These are phyloP conservation scores for Sebastes aleutianus DNA, from an alignment of 2,797 vertebrate species.

Conservation along the genomic window DNA sequence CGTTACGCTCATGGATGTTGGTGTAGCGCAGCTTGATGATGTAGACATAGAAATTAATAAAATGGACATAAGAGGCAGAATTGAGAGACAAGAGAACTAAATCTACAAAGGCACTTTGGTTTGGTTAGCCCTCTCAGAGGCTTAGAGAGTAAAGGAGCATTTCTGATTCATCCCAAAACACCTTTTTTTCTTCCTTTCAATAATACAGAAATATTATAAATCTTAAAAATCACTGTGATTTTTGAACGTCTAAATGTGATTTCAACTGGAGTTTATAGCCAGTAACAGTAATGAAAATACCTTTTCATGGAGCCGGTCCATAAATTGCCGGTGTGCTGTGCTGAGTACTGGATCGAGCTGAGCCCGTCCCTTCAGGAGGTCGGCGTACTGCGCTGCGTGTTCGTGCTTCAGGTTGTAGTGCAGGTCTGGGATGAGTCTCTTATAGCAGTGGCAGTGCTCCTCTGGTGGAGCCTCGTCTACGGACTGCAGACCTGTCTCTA, in stretches of 20 bases:
- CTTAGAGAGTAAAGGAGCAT: too few relatives aligned
- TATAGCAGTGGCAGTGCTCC: constrained; percentile 77
- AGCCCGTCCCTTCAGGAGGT: constrained; percentile 60
- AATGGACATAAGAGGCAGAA: not conserved
- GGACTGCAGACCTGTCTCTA: constrained; percentile 69
- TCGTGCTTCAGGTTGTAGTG: constrained; percentile 68
- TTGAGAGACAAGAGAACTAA: not conserved
- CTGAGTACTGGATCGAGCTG: constrained; percentile 64
- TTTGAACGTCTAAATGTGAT: too few relatives aligned
- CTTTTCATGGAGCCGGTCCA: constrained; percentile 66
- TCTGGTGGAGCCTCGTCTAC: constrained; percentile 52
- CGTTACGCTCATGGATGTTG: constrained; percentile 72
- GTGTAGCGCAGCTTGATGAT: constrained; percentile 73
- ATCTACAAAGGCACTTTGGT: not conserved
- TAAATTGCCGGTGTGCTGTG: constrained; percentile 63
- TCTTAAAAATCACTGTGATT: too few relatives aligned
- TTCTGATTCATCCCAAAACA: too few relatives aligned
- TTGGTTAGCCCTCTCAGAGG: not conserved
- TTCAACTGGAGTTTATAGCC: too few relatives aligned
- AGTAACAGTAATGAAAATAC: constrained; percentile 34
- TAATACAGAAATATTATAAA: too few relatives aligned
- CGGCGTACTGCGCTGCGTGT: constrained; percentile 61
- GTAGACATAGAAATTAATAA: not conserved
- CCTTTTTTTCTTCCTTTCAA: too few relatives aligned
- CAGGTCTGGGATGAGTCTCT: constrained; percentile 75